phyloP scores from a whole-genome alignment of 2,797 vertebrate species.

The Pelobates cultripes region DNA sequence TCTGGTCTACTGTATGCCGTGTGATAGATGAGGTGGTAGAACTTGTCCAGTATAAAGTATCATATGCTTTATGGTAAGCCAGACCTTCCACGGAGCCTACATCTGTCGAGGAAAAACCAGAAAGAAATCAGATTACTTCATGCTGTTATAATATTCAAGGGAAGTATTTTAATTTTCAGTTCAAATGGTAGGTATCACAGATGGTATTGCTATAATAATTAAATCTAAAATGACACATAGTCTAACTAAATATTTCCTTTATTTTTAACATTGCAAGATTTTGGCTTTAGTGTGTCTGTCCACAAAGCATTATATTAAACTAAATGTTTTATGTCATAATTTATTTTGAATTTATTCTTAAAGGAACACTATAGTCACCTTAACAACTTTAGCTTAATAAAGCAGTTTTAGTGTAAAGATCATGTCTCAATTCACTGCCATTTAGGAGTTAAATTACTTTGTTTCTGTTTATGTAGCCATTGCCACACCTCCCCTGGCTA shows the following conservation, averaged over 20 bases:
- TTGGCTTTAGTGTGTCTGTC: neutral
- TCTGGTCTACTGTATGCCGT: conserved; percentile 89
- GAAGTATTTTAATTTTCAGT: conserved; percentile 23
- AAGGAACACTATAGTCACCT: too few species aligned
- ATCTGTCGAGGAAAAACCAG: conserved; percentile 70
- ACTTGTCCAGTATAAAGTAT: conserved; percentile 96
- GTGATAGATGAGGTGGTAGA: conserved; percentile 94
- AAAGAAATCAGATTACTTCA: conserved; percentile 43
- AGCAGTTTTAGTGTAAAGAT: too few species aligned
- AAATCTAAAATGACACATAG: conserved; percentile 13
- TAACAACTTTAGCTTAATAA: too few species aligned
- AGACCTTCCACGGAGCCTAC: conserved; percentile 96
- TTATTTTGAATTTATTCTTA: too few species aligned
- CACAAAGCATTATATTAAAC: neutral
- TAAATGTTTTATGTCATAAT: neutral
- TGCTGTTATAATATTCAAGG: neutral
- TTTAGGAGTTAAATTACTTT: too few species aligned
- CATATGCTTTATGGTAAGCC: conserved; percentile 92
- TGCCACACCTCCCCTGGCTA: too few species aligned
- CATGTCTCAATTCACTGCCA: too few species aligned
- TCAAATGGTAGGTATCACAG: neutral
- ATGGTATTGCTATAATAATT: neutral
- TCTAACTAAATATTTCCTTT: neutral
- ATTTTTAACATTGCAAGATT: neutral
- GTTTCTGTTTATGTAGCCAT: too few species aligned